phyloP scores from a whole-genome alignment of 1,140 invertebrate genomes.

The Drosophila tristis region DNA sequence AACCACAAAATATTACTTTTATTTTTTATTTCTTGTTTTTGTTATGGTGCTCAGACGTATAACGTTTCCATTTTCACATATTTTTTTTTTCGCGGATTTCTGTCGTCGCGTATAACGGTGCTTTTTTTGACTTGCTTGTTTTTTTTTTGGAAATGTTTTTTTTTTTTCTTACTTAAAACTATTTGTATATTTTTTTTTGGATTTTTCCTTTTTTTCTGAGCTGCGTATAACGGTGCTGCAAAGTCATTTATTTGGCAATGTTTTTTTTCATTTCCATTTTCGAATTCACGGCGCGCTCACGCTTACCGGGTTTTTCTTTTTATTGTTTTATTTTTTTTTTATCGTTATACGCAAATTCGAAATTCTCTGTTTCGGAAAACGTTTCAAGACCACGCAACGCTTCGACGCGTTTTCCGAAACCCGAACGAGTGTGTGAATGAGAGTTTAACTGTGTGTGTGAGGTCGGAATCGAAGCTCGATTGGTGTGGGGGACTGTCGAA shows the following conservation, averaged over 20 bases:
- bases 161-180: slow-evolving; percentile 7
- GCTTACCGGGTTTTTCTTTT: slow-evolving; percentile 6
- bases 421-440: slow-evolving; percentile 7
- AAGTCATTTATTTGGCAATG: not conserved
- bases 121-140: no score
- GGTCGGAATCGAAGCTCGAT: not conserved
- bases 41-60: slow-evolving; percentile 49
- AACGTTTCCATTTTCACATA: slow-evolving; percentile 54
- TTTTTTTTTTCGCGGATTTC: slow-evolving; percentile 4
- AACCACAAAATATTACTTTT: not conserved
- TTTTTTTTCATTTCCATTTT: slow-evolving; percentile 11
- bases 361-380: slow-evolving; percentile 44
- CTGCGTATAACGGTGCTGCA: no score
- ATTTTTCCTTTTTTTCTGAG: no score
- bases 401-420: slow-evolving; percentile 38
- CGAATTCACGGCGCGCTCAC: no score
- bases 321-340: slow-evolving; percentile 31
- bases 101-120: no score
- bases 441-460: not conserved
- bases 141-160: no score
- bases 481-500: not conserved
- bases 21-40: not conserved
- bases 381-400: slow-evolving; percentile 21
- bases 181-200: no score
- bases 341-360: slow-evolving; percentile 17